Percentiles rank a stretch among this genome's conserved stretches.
Evolutionary conservation across 2,888 invertebrate species (phyloP).

Genomic region (Celastrina argiolus): DNA sequence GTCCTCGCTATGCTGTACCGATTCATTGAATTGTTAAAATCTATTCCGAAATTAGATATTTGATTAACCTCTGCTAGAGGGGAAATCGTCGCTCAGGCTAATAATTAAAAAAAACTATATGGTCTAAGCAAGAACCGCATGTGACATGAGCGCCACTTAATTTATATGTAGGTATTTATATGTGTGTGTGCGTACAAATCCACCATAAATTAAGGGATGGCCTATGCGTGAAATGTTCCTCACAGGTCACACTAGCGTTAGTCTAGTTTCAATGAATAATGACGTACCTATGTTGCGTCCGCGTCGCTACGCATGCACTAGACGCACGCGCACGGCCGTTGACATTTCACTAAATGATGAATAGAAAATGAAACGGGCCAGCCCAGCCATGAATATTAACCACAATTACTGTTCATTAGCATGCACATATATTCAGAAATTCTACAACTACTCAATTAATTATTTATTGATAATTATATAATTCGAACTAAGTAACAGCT

Average conservation of each 20-base stretch:
- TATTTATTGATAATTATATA: neutral
- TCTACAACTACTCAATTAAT: neutral
- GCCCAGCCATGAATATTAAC: slow-evolving; percentile 19
- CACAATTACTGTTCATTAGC: slow-evolving; percentile 6
- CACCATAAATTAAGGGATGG: too few relatives aligned
- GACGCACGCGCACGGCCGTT: slow-evolving; percentile 15
- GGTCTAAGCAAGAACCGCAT: too few relatives aligned
- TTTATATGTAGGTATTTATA: too few relatives aligned
- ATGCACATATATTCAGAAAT: neutral
- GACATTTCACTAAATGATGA: slow-evolving; percentile 21
- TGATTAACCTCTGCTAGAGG: too few relatives aligned
- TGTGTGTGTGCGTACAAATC: too few relatives aligned
- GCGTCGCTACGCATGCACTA: neutral
- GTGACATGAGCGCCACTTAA: too few relatives aligned
- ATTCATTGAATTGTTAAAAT: too few relatives aligned
- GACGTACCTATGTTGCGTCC: neutral
- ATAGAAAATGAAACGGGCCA: slow-evolving; percentile 19
- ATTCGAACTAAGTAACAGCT: neutral
- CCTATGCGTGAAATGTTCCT: neutral
- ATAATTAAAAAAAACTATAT: too few relatives aligned
- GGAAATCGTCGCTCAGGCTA: too few relatives aligned
- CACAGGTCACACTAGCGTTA: neutral
- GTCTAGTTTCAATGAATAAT: slow-evolving; percentile 4
- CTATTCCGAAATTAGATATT: too few relatives aligned
- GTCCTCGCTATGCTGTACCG: too few relatives aligned